Conservation (phyloP, 2,113 vertebrate species). For the Entosphenus tridentatus region DNA sequence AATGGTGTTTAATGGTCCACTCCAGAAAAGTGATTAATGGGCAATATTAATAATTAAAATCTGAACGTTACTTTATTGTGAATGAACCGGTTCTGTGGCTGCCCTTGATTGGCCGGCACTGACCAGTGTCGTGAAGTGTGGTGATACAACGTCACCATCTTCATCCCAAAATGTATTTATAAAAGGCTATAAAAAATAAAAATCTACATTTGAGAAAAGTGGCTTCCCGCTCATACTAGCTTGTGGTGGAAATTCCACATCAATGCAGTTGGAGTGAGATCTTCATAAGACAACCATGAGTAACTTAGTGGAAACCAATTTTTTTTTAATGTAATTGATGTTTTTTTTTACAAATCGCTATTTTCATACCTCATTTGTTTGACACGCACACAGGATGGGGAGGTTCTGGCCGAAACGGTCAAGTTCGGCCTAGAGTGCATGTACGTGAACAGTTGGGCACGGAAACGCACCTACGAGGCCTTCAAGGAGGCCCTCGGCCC, state of each 20-base stretch:
- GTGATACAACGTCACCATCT: too few relatives aligned
- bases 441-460: conserved; percentile 87
- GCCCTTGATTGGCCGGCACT: too few relatives aligned
- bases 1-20: background rate
- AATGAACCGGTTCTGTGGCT: too few relatives aligned
- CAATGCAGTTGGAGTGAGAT: background rate
- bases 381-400: conserved; percentile 34
- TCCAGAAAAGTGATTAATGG: background rate
- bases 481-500: conserved; percentile 81
- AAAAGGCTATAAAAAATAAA: background rate
- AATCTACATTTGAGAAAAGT: background rate
- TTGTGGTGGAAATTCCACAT: background rate
- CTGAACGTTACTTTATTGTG: background rate
- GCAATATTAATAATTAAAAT: background rate
- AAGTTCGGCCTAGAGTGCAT: conserved; percentile 85
- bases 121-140: too few relatives aligned
- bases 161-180: background rate
- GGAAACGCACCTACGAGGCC: conserved; percentile 59
- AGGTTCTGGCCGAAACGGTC: conserved; percentile 66
- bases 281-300: background rate
- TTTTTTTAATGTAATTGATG: background rate
- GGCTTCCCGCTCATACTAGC: background rate
- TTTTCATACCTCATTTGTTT: background rate
- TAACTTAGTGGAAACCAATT: background rate
- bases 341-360: conserved; percentile 7